Conservation (phyloP, 2,797 vertebrate species). For the Cirrhinus mrigala region DNA sequence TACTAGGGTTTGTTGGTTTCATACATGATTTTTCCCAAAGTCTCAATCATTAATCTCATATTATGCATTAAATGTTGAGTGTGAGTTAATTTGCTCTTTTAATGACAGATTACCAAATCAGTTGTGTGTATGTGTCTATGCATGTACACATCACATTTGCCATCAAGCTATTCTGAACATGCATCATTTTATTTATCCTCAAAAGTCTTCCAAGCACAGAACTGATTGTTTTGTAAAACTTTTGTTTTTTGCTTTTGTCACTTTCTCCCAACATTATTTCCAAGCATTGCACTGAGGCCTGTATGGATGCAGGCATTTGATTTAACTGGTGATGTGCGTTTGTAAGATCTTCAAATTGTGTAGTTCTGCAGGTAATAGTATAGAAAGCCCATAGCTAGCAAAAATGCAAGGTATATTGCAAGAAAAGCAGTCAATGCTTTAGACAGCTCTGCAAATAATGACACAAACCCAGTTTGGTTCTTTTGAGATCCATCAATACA, state of each 20-base stretch:
- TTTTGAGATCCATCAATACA: constrained; percentile 21
- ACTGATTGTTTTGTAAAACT: constrained; percentile 38
- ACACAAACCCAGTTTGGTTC: constrained; percentile 11
- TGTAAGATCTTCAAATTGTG: constrained; percentile 19
- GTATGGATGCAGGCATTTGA: constrained; percentile 2
- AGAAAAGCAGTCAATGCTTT: constrained; percentile 29
- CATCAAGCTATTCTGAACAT: constrained; percentile 20
- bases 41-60: constrained; percentile 5
- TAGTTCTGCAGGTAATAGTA: constrained; percentile 33
- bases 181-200: constrained; percentile 30
- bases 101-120: constrained; percentile 11
- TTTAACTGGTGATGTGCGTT: not conserved
- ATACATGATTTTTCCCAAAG: not conserved
- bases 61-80: constrained; percentile 20
- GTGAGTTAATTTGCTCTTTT: not conserved
- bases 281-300: constrained; percentile 17
- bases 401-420: constrained; percentile 37
- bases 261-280: constrained; percentile 4
- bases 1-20: constrained; percentile 14
- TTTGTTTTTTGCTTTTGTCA: not conserved
- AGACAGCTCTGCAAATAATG: constrained; percentile 25
- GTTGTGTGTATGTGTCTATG: constrained; percentile 17
- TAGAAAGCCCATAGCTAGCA: constrained; percentile 52
- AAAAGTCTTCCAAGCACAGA: constrained; percentile 50
- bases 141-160: not conserved